These are phyloP conservation scores for Habropoda laboriosa DNA, from an alignment of 1,140 invertebrate species.

Conservation along the genomic window DNA sequence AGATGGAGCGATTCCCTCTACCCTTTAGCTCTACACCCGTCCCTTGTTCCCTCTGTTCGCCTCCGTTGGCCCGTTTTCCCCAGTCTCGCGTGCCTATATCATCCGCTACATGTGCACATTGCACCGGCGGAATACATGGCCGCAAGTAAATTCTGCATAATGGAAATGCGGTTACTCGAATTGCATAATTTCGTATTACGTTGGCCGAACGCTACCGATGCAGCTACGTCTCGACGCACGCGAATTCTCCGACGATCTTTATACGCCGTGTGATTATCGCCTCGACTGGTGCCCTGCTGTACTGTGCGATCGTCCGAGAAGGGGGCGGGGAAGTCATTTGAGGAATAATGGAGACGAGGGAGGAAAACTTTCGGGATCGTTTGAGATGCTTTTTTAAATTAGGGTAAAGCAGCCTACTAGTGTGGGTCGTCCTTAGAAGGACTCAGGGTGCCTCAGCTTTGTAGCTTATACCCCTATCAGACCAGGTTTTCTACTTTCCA, in stretches of 20 bases:
- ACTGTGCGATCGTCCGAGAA: no score
- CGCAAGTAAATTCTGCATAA: conserved; percentile 61
- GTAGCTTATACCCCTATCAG: no score
- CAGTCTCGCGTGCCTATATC: conserved; percentile 2
- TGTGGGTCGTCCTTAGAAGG: no score
- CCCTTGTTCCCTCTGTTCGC: neutral
- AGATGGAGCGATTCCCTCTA: neutral
- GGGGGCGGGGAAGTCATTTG: no score
- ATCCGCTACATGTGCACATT: conserved; percentile 39
- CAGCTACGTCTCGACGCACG: conserved; percentile 18
- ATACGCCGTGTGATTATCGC: neutral
- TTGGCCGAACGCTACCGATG: conserved; percentile 17
- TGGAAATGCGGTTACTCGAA: conserved; percentile 65
- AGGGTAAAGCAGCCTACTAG: no score
- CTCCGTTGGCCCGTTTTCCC: neutral
- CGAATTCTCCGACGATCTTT: conserved; percentile 26
- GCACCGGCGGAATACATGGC: conserved; percentile 44
- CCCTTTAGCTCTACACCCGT: neutral
- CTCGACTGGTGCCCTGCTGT: no score
- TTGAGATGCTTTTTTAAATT: no score
- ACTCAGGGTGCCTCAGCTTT: no score
- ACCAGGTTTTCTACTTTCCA: no score
- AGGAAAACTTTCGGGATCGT: neutral
- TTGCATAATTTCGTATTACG: conserved; percentile 69
- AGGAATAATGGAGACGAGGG: no score